Evolutionary conservation across 2,888 invertebrate species (phyloP), one percentile per base, ranked within the genome.

Genomic region (Geotrupes spiniger): DNA sequence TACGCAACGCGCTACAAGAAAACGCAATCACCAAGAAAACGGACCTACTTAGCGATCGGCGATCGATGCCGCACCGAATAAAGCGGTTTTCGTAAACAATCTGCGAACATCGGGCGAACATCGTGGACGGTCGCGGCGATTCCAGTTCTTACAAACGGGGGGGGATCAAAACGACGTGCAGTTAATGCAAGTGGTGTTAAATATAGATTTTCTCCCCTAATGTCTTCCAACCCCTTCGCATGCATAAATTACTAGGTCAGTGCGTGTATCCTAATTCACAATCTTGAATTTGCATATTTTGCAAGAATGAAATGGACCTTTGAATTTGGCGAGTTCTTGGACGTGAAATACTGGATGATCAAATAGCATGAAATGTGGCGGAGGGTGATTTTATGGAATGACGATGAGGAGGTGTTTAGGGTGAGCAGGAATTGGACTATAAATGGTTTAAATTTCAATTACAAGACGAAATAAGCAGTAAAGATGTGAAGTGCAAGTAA

Each of bases 161-260:
- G 10, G 29, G 33, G 15, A 33, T 14, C 14, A 14, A 33, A 15
- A 15, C 33, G 33, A 33, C 33, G 11, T 33, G 33, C 15, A 33
- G 33, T 33, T 33, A 12, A 10, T 33, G 33, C 14, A 54, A 60
- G 61, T 60, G 56, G 62, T 63, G 64, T 65, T 65, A 65, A 63
- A 63, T 66, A 64, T 64, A 65, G 64, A 66, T 67, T 65, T 66
- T 65, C 67, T 64, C 64, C 66, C 66, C 60, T 49, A 44, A 65
- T 63, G 65, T 64, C 63, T 66, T 62, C 56, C 63, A 58, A 64
- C 63, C 68, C 65, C 63, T 68, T 66, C 64, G 65, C 66, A 63
- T 66, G 62, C 64, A 64, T 66, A 66, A 65, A 68, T 68, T 66
- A 65, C 64, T 63, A 66, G 64, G 64, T 65, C 63, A 63, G 64